Evolutionary conservation across 2,113 vertebrate species (phyloP).

Genomic region (Orientallactaga bullata): DNA sequence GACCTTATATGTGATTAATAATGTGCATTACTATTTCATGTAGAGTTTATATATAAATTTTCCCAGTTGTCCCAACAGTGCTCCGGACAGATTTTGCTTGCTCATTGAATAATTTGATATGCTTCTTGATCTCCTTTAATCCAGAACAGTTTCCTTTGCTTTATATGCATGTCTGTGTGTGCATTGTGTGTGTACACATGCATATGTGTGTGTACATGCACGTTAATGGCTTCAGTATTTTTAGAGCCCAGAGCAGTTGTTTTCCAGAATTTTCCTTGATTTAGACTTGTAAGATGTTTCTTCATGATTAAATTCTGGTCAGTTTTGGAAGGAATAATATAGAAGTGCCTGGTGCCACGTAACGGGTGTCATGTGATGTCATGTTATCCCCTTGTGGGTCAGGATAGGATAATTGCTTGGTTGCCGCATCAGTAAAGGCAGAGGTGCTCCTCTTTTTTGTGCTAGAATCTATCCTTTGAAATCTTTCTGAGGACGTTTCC

Average conservation of each 20-base stretch:
- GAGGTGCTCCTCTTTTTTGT: not conserved
- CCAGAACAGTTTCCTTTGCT: not conserved
- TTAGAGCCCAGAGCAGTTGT: not conserved
- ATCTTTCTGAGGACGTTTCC: not conserved
- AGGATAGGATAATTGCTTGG: not conserved
- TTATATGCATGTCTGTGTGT: too few relatives aligned
- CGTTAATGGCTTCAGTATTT: not conserved
- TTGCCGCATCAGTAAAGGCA: not conserved
- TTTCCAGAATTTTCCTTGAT: not conserved
- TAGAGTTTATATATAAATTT: not conserved
- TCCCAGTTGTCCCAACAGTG: too few relatives aligned
- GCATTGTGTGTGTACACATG: too few relatives aligned
- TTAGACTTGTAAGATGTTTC: not conserved
- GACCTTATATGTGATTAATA: not conserved
- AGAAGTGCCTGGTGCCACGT: fast-evolving
- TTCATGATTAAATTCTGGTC: not conserved
- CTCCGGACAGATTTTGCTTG: too few relatives aligned
- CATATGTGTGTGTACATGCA: too few relatives aligned
- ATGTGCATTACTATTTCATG: not conserved
- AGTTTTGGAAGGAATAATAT: fast-evolving
- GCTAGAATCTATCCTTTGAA: not conserved
- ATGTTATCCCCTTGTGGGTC: too few relatives aligned
- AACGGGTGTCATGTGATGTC: not conserved
- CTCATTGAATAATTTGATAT: too few relatives aligned
- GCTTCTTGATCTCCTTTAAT: not conserved